Evolutionary conservation across 2,888 invertebrate genomes (phyloP), one percentile per base, ranked within the genome.

Genomic region (Erebia epiphron): DNA sequence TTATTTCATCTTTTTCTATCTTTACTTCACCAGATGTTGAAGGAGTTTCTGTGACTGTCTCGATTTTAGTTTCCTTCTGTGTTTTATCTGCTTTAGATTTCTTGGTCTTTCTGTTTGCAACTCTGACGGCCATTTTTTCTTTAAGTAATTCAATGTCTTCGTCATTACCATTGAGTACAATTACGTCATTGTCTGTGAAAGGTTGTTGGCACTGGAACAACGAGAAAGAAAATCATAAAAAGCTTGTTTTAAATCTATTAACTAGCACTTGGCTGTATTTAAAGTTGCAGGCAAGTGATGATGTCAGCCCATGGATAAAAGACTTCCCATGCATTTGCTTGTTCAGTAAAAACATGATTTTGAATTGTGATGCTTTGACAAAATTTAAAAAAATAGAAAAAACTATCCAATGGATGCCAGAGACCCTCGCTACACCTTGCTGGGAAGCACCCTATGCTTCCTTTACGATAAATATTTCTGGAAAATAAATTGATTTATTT

Each of bases 81-180:
- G 75, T 67, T 77, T 89, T 89, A 1, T 83, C 86, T 49, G 80
- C 75, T 81, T 91, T 93, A 0, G 84, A 75, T 78, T 96, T 96
- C 81, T 97, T 98, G 62, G 93, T 94, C 82, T 97, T 97, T 70
- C 95, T 94, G 80, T 94, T 95, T 54, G 95, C 94, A 69, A 96
- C 94, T 61, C 97, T 94, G 65, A 95, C 92, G 75, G 96, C 95
- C 90, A 97, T 95, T 80, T 95, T 95, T 18, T 86, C 86, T 77
- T 91, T 94, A 83, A 98, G 95, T 43, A 92, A 75, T 56, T 94
- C 94, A 71, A 97, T 83, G 79, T 98, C 98, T 75, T 97, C 97
- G 14, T 97, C 96, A 76, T 94, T 95, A 65, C 97, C 97, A 91
- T 99, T 99, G 43, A 99, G 91, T n/a, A 97, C 92, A 46, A 99